Evolutionary conservation across 2,888 invertebrate species (phyloP).

Genomic region (Neria commutata): DNA sequence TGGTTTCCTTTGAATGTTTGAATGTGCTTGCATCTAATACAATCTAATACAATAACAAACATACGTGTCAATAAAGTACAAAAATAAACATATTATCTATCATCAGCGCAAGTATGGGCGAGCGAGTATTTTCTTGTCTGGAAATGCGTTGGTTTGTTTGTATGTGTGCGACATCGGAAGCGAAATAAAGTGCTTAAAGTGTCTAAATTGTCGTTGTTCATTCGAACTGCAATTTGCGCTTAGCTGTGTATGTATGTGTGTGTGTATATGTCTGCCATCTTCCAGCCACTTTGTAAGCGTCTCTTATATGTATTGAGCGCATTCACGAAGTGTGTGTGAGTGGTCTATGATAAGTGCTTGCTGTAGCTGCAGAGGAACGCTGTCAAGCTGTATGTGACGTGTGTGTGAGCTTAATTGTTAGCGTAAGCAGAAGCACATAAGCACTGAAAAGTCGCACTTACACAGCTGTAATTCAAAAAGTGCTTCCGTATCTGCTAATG

Average conservation of each 20-base stretch:
- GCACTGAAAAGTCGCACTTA: conserved; percentile 19
- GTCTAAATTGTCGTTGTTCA: too few relatives aligned
- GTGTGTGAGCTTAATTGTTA: too few relatives aligned
- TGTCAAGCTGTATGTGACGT: conserved; percentile 5
- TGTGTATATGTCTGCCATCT: too few relatives aligned
- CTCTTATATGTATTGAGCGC: not conserved
- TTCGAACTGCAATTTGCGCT: too few relatives aligned
- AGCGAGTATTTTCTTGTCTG: not conserved
- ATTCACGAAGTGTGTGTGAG: not conserved
- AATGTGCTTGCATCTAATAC: too few relatives aligned
- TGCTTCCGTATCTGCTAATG: conserved; percentile 49
- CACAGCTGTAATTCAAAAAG: conserved; percentile 21
- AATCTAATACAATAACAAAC: not conserved
- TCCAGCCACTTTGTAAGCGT: too few relatives aligned
- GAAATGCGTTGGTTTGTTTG: too few relatives aligned
- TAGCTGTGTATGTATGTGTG: too few relatives aligned
- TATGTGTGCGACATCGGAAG: not conserved
- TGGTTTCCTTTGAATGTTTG: too few relatives aligned
- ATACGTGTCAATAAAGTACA: not conserved
- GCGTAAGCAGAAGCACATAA: too few relatives aligned
- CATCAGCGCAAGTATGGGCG: not conserved
- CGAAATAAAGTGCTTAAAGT: too few relatives aligned
- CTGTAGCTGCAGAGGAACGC: not conserved
- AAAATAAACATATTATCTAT: conserved; percentile 2
- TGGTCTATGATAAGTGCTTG: not conserved